Evolutionary conservation across 2,113 vertebrate species (phyloP), one percentile per base, ranked within the genome.

Genomic region (Hippopotamus amphibius): DNA sequence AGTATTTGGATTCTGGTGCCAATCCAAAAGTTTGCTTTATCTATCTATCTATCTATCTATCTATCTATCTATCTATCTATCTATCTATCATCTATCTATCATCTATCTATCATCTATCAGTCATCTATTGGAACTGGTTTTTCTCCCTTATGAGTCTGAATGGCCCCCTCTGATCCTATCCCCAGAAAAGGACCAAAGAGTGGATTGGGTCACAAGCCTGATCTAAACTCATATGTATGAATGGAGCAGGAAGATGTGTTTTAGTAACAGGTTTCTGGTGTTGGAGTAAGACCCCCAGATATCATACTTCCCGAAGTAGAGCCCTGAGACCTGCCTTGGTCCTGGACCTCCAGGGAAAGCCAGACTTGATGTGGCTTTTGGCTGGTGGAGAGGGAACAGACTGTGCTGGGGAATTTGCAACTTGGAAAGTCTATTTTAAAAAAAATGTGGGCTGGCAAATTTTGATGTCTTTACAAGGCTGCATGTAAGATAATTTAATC

Each of bases 351-450:
- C 89, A 89, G 66, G n/a, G 66, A 97, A 19, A 94, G 93, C 95
- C 96, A 93, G 96, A 46, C 71, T 77, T 68, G 65, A 76, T 97
- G 96, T 97, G 97, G 95, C 96, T 97, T 93, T 98, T 98, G 97
- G 97, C 96, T 94, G 41, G 53, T 77, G 69, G 43, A 93, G 77
- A 97, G 57, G 88, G 95, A 97, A 96, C 96, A 97, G 86, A 50
- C 91, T 93, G 97, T 98, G 86, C 97, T 95, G 91, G 86, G 96
- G 72, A 97, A 97, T 80, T 97, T 96, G 93, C 48, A 93, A 92
- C 89, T 97, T 97, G 95, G 95, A 98, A 96, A 95, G 92, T 95
- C 81, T 97, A 83, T 91, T 95, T 81, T 1, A 46, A 82, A 87
- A 22, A 97, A 97, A 96, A 94, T 77, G 91, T 96, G 92, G 96